Evolutionary conservation across 2,113 vertebrate genomes (phyloP).

Genomic region (Gopherus evgoodei): DNA sequence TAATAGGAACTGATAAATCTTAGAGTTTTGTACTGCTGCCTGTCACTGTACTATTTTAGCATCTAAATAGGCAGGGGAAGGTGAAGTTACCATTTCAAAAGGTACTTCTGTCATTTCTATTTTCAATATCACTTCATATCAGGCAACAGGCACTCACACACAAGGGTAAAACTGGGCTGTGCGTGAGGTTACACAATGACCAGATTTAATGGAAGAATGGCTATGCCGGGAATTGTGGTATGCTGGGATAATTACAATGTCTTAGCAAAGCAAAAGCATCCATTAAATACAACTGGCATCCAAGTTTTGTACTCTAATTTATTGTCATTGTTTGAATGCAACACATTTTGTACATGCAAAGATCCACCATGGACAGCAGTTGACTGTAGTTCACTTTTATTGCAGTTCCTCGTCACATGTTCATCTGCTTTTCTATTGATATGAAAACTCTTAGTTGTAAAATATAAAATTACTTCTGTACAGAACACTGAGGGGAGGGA

Average conservation of each 20-base stretch:
- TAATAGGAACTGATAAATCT: no score
- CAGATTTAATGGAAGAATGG: background rate
- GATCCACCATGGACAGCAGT: fast-evolving
- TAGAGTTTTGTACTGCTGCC: fast-evolving
- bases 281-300: background rate
- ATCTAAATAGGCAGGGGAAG: background rate
- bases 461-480: constrained; percentile 28
- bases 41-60: fast-evolving
- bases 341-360: background rate
- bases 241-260: fast-evolving
- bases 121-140: background rate
- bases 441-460: constrained; percentile 3
- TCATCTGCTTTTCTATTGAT: background rate
- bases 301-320: constrained; percentile 34
- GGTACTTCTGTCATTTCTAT: background rate
- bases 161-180: fast-evolving
- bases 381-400: fast-evolving
- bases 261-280: fast-evolving
- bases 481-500: background rate
- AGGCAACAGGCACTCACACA: background rate
- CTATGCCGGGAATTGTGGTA: fast-evolving
- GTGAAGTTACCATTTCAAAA: background rate
- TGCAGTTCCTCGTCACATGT: background rate
- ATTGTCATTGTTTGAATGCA: background rate
- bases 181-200: background rate